Evolutionary conservation across 2,797 vertebrate species (phyloP), one percentile per base, ranked within the genome.

Genomic region (Molossus alvarezi): DNA sequence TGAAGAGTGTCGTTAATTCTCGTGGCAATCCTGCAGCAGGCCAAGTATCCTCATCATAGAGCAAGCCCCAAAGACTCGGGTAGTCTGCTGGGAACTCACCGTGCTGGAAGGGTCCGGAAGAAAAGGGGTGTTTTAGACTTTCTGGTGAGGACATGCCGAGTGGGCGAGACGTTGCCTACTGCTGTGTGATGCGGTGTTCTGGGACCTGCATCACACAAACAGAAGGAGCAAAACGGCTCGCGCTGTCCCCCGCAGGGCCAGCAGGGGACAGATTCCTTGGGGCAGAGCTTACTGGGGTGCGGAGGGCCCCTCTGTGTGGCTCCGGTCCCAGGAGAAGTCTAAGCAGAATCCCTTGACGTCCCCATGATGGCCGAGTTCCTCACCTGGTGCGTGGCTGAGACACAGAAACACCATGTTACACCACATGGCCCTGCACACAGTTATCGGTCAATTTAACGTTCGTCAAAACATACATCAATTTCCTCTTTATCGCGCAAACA

Each of bases 1-100:
- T 18, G 55, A 83, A 88, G 27, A 83, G 72, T 57, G 21, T 17
- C 65, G 9, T 12, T 87, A 58, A 88, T 92, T 69, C 37, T 73
- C 71, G 60, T 12, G 84, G 29, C 55, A 79, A 75, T 85, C 79
- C 29, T 55, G 27, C 87, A 25, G 29, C 41, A n/a, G 62, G 10
- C 9, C 77, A 51, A 33, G 58, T 18, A 17, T 79, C 53, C 69
- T 91, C 48, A 60, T 64, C 77, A 41, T 33, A 33, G 10, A 53
- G 17, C 60, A 62, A 48, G 64, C 91, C 67, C 73, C 37, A 65
- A 81, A 69, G 23, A 91, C 81, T 79, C 37, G 13, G 21, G 72
- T 51, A 62, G 29, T 81, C 79, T 37, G 37, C n/a, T 69, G 60
- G 53, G 79, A 75, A 64, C 7, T 17, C 55, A 67, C 1, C 18